Conservation (phyloP, 2,888 invertebrate genomes). For the Epiperipatus broadwayi region DNA sequence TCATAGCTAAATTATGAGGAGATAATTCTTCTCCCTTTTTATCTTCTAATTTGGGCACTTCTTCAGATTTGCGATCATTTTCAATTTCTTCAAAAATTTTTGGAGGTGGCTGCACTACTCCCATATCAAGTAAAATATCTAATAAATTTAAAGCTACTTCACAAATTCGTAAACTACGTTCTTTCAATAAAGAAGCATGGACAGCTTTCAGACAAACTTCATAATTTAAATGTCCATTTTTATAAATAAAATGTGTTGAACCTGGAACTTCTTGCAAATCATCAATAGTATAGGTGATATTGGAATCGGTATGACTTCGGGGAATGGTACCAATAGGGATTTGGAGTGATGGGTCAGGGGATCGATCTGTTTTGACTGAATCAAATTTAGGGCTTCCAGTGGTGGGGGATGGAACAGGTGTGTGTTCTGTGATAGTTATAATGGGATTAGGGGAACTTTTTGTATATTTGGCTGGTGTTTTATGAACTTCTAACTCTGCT, state of each 20-base stretch:
- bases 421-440: conserved; percentile 89
- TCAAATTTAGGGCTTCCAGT: too few relatives aligned
- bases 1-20: conserved; percentile 52
- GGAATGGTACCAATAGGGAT: conserved; percentile 26
- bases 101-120: conserved; percentile 34
- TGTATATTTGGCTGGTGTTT: conserved; percentile 17
- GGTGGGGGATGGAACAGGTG: conserved; percentile 63
- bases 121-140: conserved; percentile 74
- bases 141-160: conserved; percentile 80
- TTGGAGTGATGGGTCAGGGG: conserved; percentile 4
- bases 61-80: conserved; percentile 11
- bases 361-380: too few relatives aligned
- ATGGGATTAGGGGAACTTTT: conserved; percentile 67
- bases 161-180: conserved; percentile 66
- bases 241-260: conserved; percentile 73
- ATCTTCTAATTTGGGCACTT: conserved; percentile 16
- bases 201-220: conserved; percentile 72
- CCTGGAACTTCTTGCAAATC: conserved; percentile 62
- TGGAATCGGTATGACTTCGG: conserved; percentile 75
- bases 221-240: conserved; percentile 80
- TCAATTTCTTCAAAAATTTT: conserved; percentile 15
- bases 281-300: conserved; percentile 36
- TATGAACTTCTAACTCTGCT: conserved; percentile 15
- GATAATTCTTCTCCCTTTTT: conserved; percentile 24
- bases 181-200: conserved; percentile 64